phyloP scores from a whole-genome alignment of 1,140 invertebrate genomes.

The Dicyema japonicum region DNA sequence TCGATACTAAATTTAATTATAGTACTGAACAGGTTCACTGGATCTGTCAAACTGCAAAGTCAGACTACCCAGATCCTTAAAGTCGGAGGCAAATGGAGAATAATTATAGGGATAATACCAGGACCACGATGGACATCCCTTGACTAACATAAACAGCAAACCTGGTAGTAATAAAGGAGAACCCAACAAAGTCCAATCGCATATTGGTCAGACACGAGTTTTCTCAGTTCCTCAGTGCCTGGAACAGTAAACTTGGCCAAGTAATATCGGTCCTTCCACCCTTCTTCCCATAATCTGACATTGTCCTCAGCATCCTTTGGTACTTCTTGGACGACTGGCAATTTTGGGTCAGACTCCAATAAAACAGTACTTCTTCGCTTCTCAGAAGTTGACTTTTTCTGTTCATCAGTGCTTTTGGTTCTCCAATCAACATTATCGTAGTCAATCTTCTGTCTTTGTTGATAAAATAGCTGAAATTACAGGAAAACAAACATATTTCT shows the following conservation, averaged over 20 bases:
- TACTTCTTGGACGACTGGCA: too few relatives aligned
- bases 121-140: conserved; percentile 89
- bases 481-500: too few relatives aligned
- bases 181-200: conserved; percentile 87
- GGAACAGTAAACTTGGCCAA: conserved; percentile 55
- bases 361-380: conserved; percentile 6
- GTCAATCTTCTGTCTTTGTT: too few relatives aligned
- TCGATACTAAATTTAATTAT: too few relatives aligned
- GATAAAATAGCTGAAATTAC: too few relatives aligned
- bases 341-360: conserved; percentile 4
- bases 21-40: conserved; percentile 58
- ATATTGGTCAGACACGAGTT: conserved; percentile 40
- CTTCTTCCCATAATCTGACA: conserved; percentile 68
- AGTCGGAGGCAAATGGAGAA: conserved; percentile 97
- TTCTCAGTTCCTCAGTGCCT: conserved; percentile 9
- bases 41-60: conserved; percentile 51
- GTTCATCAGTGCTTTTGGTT: conserved; percentile 1
- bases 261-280: conserved; percentile 86
- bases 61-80: conserved; percentile 51
- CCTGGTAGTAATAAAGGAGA: conserved; percentile 77
- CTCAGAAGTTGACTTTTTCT: conserved; percentile 2
- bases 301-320: conserved; percentile 36
- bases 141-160: conserved; percentile 9
- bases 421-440: conserved; percentile 7
- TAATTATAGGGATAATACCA: conserved; percentile 99